A percentile compares a stretch with the other conserved stretches of the same genome.
Conservation (phyloP, 1,140 invertebrate genomes). For the Anoplolepis gracilipes region DNA sequence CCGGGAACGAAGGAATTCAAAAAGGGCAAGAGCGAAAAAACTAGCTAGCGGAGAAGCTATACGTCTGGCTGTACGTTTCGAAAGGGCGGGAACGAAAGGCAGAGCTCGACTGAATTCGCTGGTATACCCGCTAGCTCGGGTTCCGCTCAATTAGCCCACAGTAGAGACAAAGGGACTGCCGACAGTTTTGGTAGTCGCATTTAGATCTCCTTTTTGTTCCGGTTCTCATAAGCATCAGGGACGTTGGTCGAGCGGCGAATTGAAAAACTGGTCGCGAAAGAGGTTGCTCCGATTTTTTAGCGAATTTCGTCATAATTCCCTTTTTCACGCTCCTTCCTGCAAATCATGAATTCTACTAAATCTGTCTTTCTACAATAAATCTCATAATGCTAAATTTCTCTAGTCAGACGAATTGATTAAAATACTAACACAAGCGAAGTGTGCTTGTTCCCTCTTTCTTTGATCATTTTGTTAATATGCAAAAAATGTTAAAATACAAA, state of each 20-base stretch:
- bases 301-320: conserved; percentile 4
- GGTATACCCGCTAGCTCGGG: conserved; percentile 52
- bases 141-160: conserved; percentile 69
- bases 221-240: conserved; percentile 2
- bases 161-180: conserved; percentile 71
- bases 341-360: neutral
- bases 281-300: neutral
- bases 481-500: neutral
- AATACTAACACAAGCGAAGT: neutral
- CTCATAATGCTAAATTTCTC: neutral
- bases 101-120: conserved; percentile 36
- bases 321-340: neutral
- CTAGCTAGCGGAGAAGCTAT: neutral
- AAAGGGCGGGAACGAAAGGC: conserved; percentile 37
- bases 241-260: neutral
- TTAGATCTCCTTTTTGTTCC: conserved; percentile 26
- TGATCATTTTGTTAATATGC: neutral
- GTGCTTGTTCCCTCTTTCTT: neutral
- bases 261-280: conserved; percentile 18
- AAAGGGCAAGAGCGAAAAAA: conserved; percentile 69
- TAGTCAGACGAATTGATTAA: neutral
- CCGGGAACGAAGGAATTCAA: conserved; percentile 64
- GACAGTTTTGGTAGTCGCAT: conserved; percentile 62
- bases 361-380: conserved; percentile 1
- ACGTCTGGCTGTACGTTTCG: conserved; percentile 43